These are phyloP conservation scores for Paradisaea rubra DNA, from an alignment of 2,113 vertebrate species.

Conservation along the genomic window DNA sequence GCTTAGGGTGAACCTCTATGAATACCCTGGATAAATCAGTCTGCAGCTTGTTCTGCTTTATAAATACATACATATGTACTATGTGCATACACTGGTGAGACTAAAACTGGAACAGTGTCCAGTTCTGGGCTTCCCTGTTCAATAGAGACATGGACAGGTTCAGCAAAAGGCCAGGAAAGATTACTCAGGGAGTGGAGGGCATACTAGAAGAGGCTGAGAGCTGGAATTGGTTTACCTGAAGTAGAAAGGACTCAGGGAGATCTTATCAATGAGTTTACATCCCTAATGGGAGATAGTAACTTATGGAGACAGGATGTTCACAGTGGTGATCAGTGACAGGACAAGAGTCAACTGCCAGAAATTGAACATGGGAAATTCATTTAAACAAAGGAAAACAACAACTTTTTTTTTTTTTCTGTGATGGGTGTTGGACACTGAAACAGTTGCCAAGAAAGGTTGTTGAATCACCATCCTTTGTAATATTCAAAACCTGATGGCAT, in stretches of 20 bases:
- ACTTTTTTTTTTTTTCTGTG: background rate
- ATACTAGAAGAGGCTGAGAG: background rate
- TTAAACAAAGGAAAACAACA: background rate
- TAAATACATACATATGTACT: background rate
- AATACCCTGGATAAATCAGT: background rate
- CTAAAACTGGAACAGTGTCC: background rate
- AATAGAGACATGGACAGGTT: background rate
- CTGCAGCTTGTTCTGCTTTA: background rate
- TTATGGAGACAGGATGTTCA: background rate
- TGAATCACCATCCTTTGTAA: background rate
- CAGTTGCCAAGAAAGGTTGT: background rate
- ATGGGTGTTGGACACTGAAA: background rate
- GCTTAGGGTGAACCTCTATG: background rate
- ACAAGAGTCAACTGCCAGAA: background rate
- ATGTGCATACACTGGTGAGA: background rate
- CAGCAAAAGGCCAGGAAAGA: background rate
- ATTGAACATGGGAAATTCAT: accelerated
- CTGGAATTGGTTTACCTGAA: background rate
- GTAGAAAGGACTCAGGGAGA: background rate
- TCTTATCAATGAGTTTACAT: background rate
- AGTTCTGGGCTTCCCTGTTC: background rate
- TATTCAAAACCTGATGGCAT: background rate
- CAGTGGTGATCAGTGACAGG: no score
- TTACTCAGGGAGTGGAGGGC: background rate
- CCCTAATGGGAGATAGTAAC: background rate